These are phyloP conservation scores for Eubasilissa splendida DNA, from an alignment of 2,888 invertebrate species.

Conservation along the genomic window DNA sequence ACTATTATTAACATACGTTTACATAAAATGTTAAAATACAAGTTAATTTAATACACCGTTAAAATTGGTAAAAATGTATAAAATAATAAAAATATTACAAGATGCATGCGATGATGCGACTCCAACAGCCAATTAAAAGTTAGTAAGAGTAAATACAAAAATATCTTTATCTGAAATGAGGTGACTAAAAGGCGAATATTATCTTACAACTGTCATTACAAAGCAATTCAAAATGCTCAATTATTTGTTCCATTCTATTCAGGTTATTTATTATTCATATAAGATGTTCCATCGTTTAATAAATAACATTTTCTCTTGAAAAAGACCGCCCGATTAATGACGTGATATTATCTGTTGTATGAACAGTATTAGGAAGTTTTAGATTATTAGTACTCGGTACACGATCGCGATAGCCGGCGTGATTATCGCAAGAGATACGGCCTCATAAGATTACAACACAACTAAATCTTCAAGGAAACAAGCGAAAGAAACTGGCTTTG, in stretches of 20 bases:
- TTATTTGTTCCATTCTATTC: not conserved
- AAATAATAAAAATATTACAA: too few relatives aligned
- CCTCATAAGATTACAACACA: slow-evolving; percentile 18
- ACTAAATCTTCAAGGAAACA: slow-evolving; percentile 1
- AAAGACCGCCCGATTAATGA: not conserved
- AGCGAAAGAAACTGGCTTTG: not conserved
- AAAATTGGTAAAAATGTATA: too few relatives aligned
- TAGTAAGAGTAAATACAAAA: too few relatives aligned
- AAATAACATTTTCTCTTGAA: not conserved
- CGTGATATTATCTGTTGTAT: slow-evolving; percentile 13
- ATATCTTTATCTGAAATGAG: too few relatives aligned
- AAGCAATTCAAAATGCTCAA: too few relatives aligned
- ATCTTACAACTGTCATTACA: too few relatives aligned
- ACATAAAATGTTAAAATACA: too few relatives aligned
- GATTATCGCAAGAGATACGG: not conserved
- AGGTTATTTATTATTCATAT: not conserved
- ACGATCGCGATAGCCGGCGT: slow-evolving; percentile 1
- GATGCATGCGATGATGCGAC: too few relatives aligned
- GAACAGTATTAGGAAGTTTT: slow-evolving; percentile 24
- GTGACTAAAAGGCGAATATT: too few relatives aligned
- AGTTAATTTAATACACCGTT: too few relatives aligned
- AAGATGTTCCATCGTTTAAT: not conserved
- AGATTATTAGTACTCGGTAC: not conserved
- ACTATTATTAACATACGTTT: too few relatives aligned
- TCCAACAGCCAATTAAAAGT: too few relatives aligned